Conservation (phyloP, 2,888 invertebrate species). For the Nymphalis c-album region DNA sequence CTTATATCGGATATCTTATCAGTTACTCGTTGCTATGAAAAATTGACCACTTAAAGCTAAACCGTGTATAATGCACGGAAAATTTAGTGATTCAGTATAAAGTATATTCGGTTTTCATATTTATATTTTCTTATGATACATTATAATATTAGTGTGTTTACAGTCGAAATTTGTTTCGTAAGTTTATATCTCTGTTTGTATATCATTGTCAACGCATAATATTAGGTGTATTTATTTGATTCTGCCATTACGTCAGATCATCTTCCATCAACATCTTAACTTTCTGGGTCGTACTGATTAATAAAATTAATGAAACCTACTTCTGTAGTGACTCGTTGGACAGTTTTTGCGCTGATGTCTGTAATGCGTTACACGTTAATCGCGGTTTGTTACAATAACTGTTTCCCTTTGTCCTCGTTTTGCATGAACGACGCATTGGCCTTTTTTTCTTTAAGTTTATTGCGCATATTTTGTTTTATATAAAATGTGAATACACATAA, state of each 20-base stretch:
- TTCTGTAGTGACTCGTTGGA: slow-evolving; percentile 76
- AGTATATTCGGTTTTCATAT: background rate
- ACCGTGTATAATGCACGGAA: slow-evolving; percentile 5
- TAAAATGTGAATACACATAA: too few relatives aligned
- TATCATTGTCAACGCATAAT: slow-evolving; percentile 5
- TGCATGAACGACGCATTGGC: slow-evolving; percentile 25
- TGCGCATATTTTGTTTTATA: background rate
- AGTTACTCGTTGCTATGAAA: slow-evolving; percentile 44
- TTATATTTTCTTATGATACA: background rate
- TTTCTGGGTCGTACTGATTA: slow-evolving; percentile 75
- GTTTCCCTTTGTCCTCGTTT: slow-evolving; percentile 43
- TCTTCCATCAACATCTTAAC: slow-evolving; percentile 54
- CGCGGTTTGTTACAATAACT: slow-evolving; percentile 51
- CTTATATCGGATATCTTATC: slow-evolving; percentile 74
- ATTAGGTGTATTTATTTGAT: slow-evolving; percentile 26
- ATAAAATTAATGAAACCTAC: slow-evolving; percentile 72
- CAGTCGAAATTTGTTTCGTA: background rate
- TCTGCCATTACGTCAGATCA: slow-evolving; percentile 38
- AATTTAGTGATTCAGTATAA: slow-evolving; percentile 15
- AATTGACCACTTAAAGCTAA: slow-evolving; percentile 44
- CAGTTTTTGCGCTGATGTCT: slow-evolving; percentile 68
- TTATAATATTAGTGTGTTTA: background rate
- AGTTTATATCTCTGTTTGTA: background rate
- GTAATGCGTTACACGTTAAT: slow-evolving; percentile 49
- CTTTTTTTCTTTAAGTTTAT: slow-evolving; percentile 24